Evolutionary conservation across 2,888 invertebrate genomes (phyloP).

Genomic region (Caradrina kadenii): DNA sequence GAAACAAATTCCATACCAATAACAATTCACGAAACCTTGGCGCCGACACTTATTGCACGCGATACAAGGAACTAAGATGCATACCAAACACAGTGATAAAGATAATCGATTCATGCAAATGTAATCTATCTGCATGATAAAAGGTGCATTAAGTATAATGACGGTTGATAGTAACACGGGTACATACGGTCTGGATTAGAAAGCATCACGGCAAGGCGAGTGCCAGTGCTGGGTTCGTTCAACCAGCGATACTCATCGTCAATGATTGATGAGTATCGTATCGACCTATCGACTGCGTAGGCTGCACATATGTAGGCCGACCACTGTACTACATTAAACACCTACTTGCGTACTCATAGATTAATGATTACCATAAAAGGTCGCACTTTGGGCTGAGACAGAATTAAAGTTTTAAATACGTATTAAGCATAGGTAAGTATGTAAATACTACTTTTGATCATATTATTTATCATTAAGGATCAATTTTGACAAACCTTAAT

Average conservation of each 20-base stretch:
- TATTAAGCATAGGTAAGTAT: constrained; percentile 9
- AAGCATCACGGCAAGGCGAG: constrained; percentile 73
- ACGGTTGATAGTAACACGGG: constrained; percentile 62
- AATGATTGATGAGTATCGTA: constrained; percentile 83
- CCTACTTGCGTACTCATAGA: constrained; percentile 73
- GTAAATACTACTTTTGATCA: constrained; percentile 26
- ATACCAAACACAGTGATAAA: constrained; percentile 63
- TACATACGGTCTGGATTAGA: constrained; percentile 75
- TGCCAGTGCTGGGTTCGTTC: constrained; percentile 73
- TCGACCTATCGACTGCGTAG: constrained; percentile 80
- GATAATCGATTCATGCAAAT: constrained; percentile 65
- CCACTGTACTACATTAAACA: constrained; percentile 79
- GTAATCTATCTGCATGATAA: constrained; percentile 53
- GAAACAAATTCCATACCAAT: constrained; percentile 54
- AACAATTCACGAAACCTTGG: constrained; percentile 64
- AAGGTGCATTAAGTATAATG: constrained; percentile 67
- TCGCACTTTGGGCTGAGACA: constrained; percentile 36
- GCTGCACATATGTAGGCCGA: constrained; percentile 77
- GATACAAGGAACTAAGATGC: constrained; percentile 60
- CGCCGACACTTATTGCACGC: constrained; percentile 57
- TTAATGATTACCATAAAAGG: constrained; percentile 76
- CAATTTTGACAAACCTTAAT: constrained; percentile 16
- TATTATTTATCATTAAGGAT: not conserved
- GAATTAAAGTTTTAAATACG: constrained; percentile 9
- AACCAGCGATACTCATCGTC: constrained; percentile 75